Evolutionary conservation across 2,888 invertebrate genomes (phyloP).

Genomic region (Drosophila yooni): DNA sequence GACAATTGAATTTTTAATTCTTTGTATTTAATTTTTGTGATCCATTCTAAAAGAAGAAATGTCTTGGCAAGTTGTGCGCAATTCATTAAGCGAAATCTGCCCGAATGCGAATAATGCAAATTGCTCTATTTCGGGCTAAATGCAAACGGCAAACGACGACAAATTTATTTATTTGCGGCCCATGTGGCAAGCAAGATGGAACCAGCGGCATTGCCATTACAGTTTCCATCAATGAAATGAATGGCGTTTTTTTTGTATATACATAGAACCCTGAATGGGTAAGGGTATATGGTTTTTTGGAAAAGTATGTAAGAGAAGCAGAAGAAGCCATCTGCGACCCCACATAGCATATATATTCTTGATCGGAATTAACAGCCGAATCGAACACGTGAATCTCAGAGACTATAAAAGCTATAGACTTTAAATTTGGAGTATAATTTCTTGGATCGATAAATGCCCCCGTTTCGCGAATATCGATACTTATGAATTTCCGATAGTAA

Average conservation of each 20-base stretch:
- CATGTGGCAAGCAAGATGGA: conserved; percentile 44
- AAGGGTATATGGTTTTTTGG: not conserved
- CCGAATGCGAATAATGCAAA: conserved; percentile 76
- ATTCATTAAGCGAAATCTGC: conserved; percentile 72
- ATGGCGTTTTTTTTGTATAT: conserved; percentile 30
- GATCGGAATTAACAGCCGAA: not conserved
- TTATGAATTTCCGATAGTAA: not conserved
- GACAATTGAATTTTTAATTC: not conserved
- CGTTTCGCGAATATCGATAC: not conserved
- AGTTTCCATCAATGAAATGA: conserved; percentile 68
- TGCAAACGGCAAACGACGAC: conserved; percentile 60
- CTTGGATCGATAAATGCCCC: not conserved
- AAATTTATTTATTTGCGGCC: conserved; percentile 73
- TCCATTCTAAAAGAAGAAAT: conserved; percentile 27
- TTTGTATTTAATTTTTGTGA: conserved; percentile 13
- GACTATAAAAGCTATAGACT: not conserved
- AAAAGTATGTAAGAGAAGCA: not conserved
- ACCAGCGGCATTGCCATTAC: conserved; percentile 7
- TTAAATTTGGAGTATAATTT: not conserved
- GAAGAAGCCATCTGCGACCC: not conserved
- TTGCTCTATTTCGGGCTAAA: conserved; percentile 72
- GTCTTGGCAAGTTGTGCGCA: conserved; percentile 74
- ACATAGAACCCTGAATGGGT: not conserved
- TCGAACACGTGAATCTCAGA: too few relatives aligned
- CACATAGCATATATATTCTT: not conserved